These are phyloP conservation scores for Ophthalmolycus amberensis DNA, from an alignment of 2,113 vertebrate genomes.

Conservation along the genomic window DNA sequence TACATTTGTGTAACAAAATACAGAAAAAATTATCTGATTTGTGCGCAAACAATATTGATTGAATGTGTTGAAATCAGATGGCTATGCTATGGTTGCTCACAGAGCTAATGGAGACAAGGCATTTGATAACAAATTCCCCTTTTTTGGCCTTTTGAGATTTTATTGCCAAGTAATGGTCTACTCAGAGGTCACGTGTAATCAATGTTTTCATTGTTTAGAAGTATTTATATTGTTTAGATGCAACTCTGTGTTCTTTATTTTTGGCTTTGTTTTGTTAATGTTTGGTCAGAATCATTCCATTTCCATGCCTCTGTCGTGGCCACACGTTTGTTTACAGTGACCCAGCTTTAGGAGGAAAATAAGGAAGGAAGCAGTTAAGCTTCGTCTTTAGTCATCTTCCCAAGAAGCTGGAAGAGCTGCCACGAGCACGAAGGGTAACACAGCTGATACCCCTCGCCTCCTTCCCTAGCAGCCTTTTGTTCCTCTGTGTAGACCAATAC, in stretches of 20 bases:
- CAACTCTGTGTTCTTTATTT: slow-evolving; percentile 9
- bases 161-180: slow-evolving; percentile 58
- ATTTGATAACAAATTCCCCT: slow-evolving; percentile 31
- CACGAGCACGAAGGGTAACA: slow-evolving; percentile 16
- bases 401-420: slow-evolving; percentile 22
- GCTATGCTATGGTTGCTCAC: slow-evolving; percentile 16
- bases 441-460: slow-evolving; percentile 39
- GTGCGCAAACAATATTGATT: not conserved
- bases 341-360: slow-evolving; percentile 21
- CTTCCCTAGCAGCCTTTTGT: slow-evolving; percentile 15
- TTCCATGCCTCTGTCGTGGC: slow-evolving; percentile 22
- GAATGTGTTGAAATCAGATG: not conserved
- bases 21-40: not conserved
- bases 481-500: slow-evolving; percentile 63
- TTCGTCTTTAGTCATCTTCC: slow-evolving; percentile 53
- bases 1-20: not conserved
- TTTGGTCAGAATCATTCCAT: slow-evolving; percentile 61
- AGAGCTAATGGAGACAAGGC: slow-evolving; percentile 49
- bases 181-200: slow-evolving; percentile 49
- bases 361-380: slow-evolving; percentile 10
- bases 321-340: slow-evolving; percentile 43
- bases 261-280: slow-evolving; percentile 27
- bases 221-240: slow-evolving; percentile 49
- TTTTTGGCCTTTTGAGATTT: slow-evolving; percentile 68
- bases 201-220: slow-evolving; percentile 38